These are phyloP conservation scores for Drosophila neutralis DNA, from an alignment of 2,888 invertebrate species.

Conservation along the genomic window DNA sequence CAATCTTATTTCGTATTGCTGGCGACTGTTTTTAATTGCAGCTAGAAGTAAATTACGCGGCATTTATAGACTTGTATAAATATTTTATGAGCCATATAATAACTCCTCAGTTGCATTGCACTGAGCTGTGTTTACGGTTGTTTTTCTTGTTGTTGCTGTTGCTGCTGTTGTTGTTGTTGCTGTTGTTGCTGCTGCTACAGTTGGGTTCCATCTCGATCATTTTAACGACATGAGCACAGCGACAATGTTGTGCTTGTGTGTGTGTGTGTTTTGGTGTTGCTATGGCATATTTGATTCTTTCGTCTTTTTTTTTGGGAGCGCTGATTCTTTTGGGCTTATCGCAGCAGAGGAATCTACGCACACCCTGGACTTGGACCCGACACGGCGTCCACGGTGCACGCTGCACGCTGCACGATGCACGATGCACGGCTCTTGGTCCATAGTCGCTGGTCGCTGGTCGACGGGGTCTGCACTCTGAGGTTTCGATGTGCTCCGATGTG, in stretches of 20 bases:
- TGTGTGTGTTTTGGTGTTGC: constrained; percentile 20
- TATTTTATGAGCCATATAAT: constrained; percentile 78
- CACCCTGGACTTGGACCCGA: constrained; percentile 61
- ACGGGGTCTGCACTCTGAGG: constrained; percentile 15
- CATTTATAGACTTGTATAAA: constrained; percentile 77
- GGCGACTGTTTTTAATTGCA: constrained; percentile 64
- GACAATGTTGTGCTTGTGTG: constrained; percentile 44
- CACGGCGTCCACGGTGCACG: constrained; percentile 20
- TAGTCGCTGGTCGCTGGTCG: background rate
- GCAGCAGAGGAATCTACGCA: constrained; percentile 57
- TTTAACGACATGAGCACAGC: constrained; percentile 57
- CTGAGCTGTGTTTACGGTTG: constrained; percentile 20
- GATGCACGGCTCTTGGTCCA: constrained; percentile 11
- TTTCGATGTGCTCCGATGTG: constrained; percentile 18
- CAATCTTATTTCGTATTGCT: constrained; percentile 57
- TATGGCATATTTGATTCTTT: constrained; percentile 38
- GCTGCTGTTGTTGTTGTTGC: constrained; percentile 34
- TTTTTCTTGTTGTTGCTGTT: constrained; percentile 25
- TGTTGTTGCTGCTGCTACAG: constrained; percentile 34
- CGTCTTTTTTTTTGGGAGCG: constrained; percentile 42
- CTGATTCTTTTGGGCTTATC: constrained; percentile 51
- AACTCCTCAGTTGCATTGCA: constrained; percentile 49
- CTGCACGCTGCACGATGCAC: background rate
- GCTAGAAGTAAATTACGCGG: constrained; percentile 68
- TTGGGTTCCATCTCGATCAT: constrained; percentile 50